Percentiles rank a stretch among this genome's conserved stretches.
Conservation (phyloP, 2,797 vertebrate genomes). For the Chelon auratus region DNA sequence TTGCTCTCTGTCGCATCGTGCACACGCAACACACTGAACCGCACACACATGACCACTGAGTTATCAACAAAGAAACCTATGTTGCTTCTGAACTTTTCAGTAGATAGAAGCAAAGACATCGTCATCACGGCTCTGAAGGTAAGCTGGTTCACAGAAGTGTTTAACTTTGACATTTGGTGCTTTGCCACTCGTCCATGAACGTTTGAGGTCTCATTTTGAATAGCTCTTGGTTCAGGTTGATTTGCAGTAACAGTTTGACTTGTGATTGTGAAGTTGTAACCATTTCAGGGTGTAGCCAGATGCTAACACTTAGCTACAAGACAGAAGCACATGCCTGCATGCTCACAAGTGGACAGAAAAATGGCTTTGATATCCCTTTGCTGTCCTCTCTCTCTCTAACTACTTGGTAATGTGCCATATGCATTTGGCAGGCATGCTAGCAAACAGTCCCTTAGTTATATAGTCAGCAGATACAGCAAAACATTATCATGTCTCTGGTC, state of each 20-base stretch:
- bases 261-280: not conserved
- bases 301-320: too few species aligned
- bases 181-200: not conserved
- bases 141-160: not conserved
- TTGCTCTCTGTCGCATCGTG: constrained; percentile 45
- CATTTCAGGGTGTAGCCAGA: not conserved
- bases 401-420: too few species aligned
- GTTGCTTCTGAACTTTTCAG: not conserved
- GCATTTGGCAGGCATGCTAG: not conserved
- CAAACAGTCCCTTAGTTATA: not conserved
- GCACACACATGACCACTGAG: not conserved
- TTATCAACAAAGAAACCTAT: not conserved
- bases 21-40: not conserved
- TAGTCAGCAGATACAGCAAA: not conserved
- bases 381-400: too few species aligned
- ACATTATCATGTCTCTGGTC: not conserved
- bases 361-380: not conserved
- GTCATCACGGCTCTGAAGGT: not conserved
- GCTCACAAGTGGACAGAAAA: not conserved
- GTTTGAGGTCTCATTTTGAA: not conserved
- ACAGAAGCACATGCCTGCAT: not conserved
- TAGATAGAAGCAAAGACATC: not conserved
- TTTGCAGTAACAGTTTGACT: not conserved
- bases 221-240: not conserved
- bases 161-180: not conserved